Base-by-base conservation (phyloP, 2,113 vertebrate species). In the Oplegnathus fasciatus region DNA sequence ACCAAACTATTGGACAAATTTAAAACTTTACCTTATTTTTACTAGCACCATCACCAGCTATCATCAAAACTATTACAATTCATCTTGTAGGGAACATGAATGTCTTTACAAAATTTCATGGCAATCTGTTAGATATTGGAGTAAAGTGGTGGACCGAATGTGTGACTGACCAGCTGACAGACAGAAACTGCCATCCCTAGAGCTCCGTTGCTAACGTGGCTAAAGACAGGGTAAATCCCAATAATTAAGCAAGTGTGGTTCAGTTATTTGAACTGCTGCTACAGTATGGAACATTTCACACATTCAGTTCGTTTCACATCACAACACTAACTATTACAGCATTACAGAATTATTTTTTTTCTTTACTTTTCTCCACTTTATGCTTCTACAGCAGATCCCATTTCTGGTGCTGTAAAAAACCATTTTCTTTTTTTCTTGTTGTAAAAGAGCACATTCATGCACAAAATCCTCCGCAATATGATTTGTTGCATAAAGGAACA, bases 401-500 rank as follows among this genome's bases (percentile, higher is more conserved):
- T 44, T 13, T 44, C 10, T 44, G 11, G 42, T 44, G 2, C 42
- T 11, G 9, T 17, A 44, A 28, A 72, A 17, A 54, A 24, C 54
- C 5, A 44, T 10, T 62, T 70, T 28, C 2, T 15, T 26, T 37
- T 68, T 37, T 18, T 64, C n/a, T 18, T 68, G 34, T 64, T 67
- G 9, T 69, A 34, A 88, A 81, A 26, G 0, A 62, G 22, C 7
- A 48, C 28, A 42, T 67, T 72, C 24, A 50, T 75, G 14, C 32
- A 10, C 26, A 83, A 28, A 76, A 61, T 65, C 69, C 20, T 18
- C 30, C 1, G 3, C 34, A 66, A 2, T 61, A 28, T 67, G 42
- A 40, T 42, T 28, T 57, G 34, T 30, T 34, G 6, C 40, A 34
- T 34, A 70, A 78, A 46, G 40, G 52, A n/a, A n/a, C n/a, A 54